Conservation (phyloP, 2,888 invertebrate species). For the Osmoderma eremita region DNA sequence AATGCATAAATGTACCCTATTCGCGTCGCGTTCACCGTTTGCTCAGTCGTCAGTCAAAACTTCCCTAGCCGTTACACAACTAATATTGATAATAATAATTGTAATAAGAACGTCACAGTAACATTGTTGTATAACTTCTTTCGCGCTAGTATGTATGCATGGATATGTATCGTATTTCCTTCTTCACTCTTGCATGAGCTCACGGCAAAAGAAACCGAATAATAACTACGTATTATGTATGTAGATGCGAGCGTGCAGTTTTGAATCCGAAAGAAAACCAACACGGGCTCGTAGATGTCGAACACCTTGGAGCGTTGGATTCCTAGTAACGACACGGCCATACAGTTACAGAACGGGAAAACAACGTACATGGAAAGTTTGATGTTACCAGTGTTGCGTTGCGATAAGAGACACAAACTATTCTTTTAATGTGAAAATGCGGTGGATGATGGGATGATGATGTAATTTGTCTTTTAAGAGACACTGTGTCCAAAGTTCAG, state of each 20-base stretch:
- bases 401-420: no score
- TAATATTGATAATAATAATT: background rate
- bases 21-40: no score
- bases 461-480: no score
- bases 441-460: no score
- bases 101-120: background rate
- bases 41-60: no score
- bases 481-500: no score
- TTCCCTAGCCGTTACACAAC: no score
- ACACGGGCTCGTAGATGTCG: background rate
- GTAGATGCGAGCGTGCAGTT: background rate
- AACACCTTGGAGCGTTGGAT: conserved; percentile 28
- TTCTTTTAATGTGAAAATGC: no score
- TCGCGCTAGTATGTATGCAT: background rate
- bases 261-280: conserved; percentile 6
- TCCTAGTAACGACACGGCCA: conserved; percentile 5
- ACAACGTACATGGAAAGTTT: background rate
- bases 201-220: background rate
- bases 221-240: no score
- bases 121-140: background rate
- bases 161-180: conserved; percentile 19
- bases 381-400: background rate
- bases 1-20: no score
- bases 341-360: background rate
- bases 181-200: background rate